These are phyloP conservation scores for Miniopterus natalensis DNA, from an alignment of 2,113 vertebrate genomes.

Conservation along the genomic window DNA sequence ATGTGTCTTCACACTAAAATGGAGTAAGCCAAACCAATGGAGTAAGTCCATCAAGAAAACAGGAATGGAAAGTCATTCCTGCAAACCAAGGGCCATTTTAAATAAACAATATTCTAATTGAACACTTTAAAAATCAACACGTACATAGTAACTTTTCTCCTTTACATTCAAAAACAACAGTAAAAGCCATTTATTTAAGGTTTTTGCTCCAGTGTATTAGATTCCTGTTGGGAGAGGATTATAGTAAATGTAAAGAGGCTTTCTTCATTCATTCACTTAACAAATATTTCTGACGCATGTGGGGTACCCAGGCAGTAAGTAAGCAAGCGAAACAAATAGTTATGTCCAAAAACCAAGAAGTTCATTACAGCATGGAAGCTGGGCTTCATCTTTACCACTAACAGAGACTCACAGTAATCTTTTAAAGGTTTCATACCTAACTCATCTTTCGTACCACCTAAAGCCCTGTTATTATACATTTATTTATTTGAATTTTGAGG, in stretches of 20 bases:
- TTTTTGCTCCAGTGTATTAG: neutral
- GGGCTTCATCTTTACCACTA: neutral
- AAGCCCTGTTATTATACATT: neutral
- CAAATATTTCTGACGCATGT: neutral
- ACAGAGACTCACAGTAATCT: neutral
- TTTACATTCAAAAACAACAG: conserved; percentile 6
- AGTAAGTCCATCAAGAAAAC: neutral
- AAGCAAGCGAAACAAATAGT: neutral
- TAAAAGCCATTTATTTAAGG: neutral
- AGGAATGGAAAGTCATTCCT: neutral
- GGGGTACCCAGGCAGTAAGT: neutral
- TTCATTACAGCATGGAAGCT: neutral
- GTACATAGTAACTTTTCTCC: neutral
- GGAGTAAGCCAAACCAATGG: too few relatives aligned
- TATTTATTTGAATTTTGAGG: conserved; percentile 10
- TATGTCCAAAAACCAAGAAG: neutral
- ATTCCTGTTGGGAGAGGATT: neutral
- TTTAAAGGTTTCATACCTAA: neutral
- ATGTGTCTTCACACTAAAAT: neutral
- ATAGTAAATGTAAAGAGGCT: neutral
- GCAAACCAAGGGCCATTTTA: conserved; percentile 10
- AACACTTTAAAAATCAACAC: neutral
- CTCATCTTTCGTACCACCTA: neutral
- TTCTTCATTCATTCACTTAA: neutral
- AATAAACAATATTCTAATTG: neutral